Conservation (phyloP, 2,888 invertebrate species). For the Ethmia dodecea region DNA sequence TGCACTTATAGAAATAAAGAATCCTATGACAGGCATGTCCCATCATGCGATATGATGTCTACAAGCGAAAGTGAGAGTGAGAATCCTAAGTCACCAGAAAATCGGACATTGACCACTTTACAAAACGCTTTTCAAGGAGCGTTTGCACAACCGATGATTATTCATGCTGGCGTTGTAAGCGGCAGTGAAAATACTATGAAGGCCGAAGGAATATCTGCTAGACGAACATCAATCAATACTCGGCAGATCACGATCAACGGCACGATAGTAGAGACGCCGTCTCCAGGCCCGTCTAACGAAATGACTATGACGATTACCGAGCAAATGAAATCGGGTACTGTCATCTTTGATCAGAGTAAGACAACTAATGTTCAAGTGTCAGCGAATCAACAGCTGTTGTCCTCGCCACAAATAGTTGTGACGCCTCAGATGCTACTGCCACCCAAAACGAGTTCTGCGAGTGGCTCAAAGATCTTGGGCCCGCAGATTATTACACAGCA, state of each 20-base stretch:
- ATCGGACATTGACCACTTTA: conserved; percentile 66
- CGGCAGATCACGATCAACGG: conserved; percentile 74
- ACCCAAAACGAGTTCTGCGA: conserved; percentile 58
- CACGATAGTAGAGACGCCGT: conserved; percentile 72
- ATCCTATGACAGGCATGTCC: conserved; percentile 88
- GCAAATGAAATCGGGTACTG: conserved; percentile 69
- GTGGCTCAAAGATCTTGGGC: conserved; percentile 59
- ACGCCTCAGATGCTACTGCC: conserved; percentile 71
- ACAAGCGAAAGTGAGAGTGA: conserved; percentile 91
- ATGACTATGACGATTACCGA: conserved; percentile 73
- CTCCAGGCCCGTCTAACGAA: conserved; percentile 70
- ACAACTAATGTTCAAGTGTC: conserved; percentile 68
- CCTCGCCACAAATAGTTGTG: conserved; percentile 71
- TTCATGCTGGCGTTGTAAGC: conserved; percentile 67
- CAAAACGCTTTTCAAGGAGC: conserved; percentile 72
- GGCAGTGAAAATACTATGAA: conserved; percentile 64
- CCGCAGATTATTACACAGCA: conserved; percentile 69
- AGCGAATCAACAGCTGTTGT: conserved; percentile 61
- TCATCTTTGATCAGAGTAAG: conserved; percentile 69
- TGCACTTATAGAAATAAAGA: conserved; percentile 90
- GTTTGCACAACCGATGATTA: conserved; percentile 71
- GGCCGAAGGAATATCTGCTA: conserved; percentile 67
- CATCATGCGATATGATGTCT: conserved; percentile 86
- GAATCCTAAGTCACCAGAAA: conserved; percentile 76
- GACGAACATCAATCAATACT: conserved; percentile 71